Percentiles rank a stretch among this genome's conserved stretches.
phyloP scores from a whole-genome alignment of 2,888 invertebrate genomes.

The Nomada flava region DNA sequence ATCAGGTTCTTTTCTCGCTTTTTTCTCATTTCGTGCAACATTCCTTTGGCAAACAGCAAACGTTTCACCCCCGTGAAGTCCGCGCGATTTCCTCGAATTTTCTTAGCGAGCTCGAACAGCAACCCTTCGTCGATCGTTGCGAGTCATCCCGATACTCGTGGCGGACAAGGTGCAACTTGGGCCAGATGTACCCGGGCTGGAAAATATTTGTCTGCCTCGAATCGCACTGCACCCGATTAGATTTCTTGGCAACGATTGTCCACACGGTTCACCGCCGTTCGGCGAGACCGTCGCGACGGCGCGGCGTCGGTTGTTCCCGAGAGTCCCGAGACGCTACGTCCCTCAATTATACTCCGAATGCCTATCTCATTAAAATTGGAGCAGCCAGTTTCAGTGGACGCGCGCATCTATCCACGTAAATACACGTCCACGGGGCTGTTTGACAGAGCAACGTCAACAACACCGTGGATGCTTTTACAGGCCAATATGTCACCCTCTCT shows the following conservation, averaged over 20 bases:
- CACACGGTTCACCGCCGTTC: too few relatives aligned
- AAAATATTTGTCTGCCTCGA: too few relatives aligned
- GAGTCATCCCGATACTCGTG: too few relatives aligned
- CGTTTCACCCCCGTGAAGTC: constrained; percentile 18
- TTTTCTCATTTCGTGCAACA: not conserved
- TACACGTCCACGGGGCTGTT: constrained; percentile 58
- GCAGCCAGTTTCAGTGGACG: constrained; percentile 10
- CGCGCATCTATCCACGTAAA: constrained; percentile 40
- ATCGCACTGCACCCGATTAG: too few relatives aligned
- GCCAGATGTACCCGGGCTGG: too few relatives aligned
- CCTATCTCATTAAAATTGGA: constrained; percentile 39
- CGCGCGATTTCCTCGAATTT: not conserved
- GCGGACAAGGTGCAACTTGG: too few relatives aligned
- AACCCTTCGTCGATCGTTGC: not conserved
- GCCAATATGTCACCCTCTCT: constrained; percentile 55
- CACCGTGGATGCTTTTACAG: constrained; percentile 49
- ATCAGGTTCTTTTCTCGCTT: constrained; percentile 2
- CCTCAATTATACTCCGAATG: constrained; percentile 16
- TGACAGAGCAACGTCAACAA: constrained; percentile 65
- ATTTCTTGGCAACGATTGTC: too few relatives aligned
- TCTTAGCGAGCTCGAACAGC: not conserved
- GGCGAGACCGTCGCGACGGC: too few relatives aligned
- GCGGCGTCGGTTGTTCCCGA: not conserved
- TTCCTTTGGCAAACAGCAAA: constrained; percentile 1
- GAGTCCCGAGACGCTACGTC: not conserved